A percentile compares a stretch with the other conserved stretches of the same genome.
Conservation (phyloP, 2,888 invertebrate species). For the Desoria tigrina region DNA sequence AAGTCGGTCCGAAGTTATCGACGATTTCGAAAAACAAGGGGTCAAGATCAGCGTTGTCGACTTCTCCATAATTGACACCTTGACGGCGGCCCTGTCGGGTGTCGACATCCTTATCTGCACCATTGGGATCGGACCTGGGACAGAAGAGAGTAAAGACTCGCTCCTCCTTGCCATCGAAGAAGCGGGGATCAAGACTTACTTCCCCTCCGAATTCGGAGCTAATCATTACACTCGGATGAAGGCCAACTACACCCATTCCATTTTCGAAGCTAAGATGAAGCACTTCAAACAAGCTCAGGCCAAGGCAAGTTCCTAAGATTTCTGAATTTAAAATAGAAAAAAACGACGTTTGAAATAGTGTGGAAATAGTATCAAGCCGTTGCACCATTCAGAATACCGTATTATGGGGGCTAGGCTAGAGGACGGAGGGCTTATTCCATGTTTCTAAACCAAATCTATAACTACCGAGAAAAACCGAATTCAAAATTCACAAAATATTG, state of each 20-base stretch:
- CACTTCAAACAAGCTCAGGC: conserved; percentile 21
- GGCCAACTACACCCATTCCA: conserved; percentile 6
- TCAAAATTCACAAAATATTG: too few species aligned
- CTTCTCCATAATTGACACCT: not conserved
- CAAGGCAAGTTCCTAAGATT: too few species aligned
- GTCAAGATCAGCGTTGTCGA: conserved; percentile 22
- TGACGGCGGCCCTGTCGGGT: conserved; percentile 3
- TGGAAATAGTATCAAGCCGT: too few species aligned
- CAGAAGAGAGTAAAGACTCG: conserved; percentile 10
- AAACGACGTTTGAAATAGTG: too few species aligned
- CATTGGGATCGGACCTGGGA: conserved; percentile 12
- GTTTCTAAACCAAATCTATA: too few species aligned
- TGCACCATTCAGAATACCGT: too few species aligned
- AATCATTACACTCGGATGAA: conserved; percentile 14
- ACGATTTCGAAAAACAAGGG: conserved; percentile 9
- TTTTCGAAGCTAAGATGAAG: conserved; percentile 15
- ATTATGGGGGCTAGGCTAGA: too few species aligned
- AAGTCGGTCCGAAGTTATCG: not conserved
- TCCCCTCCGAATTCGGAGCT: conserved; percentile 30
- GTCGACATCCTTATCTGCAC: conserved; percentile 23
- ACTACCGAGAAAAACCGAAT: too few species aligned
- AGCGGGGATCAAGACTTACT: conserved; percentile 24
- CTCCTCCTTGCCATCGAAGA: conserved; percentile 13
- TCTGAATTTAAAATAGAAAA: too few species aligned
- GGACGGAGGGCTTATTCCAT: too few species aligned